Base-by-base conservation (phyloP, 2,113 vertebrate species). In the Pelecanoides urinatrix region DNA sequence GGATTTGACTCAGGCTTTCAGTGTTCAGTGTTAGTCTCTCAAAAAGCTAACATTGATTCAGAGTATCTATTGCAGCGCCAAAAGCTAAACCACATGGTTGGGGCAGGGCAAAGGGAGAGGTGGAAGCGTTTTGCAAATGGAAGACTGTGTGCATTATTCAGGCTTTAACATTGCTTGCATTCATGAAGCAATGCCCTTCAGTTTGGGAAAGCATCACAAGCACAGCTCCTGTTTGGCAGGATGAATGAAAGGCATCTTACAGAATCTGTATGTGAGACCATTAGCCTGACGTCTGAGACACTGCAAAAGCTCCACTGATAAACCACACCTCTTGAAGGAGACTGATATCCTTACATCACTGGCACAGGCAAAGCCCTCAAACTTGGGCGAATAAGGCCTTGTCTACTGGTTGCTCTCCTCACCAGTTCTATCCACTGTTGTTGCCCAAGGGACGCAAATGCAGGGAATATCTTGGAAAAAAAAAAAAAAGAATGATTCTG, bases 161-260 rank as follows among this genome's bases (percentile, higher is more conserved):
- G 90, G n/a, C 85, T 94, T 89, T 85, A 97, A 98, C 97, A 98
- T 97, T 97, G 96, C 95, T 86, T 38, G 94, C 96, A 98, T 98
- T 98, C 97, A 97, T 90, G 58, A 74, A 93, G 89, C 61, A 96
- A 66, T 86, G 93, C 96, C 94, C 96, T 96, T 90, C 90, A 81
- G 93, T 97, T 92, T 81, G 76, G 91, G 89, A 94, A 95, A 87
- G 86, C 88, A 88, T 86, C 93, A 92, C 63, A 96, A 91, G 96
- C 82, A 80, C 90, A 95, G 88, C 91, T 94, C 91, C 93, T 89
- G 86, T 95, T 92, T 92, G 89, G 89, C 95, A 95, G 84, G 50
- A 22, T 86, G 93, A 96, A 97, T 96, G 90, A 97, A 96, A 92
- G 96, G 79, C 94, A 96, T 95, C 91, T 92, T 71, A 96, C 81